phyloP scores from a whole-genome alignment of 2,888 invertebrate species.

The Argyresthia goedartella region DNA sequence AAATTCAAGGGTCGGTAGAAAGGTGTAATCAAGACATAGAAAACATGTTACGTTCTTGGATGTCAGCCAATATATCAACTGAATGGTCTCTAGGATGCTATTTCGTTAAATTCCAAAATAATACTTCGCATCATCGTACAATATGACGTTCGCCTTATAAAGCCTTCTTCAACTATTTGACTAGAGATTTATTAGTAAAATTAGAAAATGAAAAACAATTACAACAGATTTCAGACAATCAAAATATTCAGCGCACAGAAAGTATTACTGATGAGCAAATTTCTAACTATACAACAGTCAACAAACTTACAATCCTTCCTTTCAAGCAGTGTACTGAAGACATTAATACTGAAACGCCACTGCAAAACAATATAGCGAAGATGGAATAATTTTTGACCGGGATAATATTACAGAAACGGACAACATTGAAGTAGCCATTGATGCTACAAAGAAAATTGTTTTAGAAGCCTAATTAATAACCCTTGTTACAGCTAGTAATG shows the following conservation, averaged over 20 bases:
- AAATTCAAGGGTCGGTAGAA: conserved; percentile 5
- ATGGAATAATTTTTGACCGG: conserved; percentile 3
- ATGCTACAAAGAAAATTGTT: conserved; percentile 9
- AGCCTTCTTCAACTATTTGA: conserved; percentile 12
- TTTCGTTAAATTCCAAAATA: conserved; percentile 20
- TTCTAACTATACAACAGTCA: conserved; percentile 10
- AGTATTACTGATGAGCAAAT: conserved; percentile 9
- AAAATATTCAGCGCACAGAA: conserved; percentile 9
- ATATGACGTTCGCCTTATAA: conserved; percentile 18
- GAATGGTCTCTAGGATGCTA: conserved; percentile 22
- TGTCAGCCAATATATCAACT: conserved; percentile 20
- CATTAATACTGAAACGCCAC: conserved; percentile 6
- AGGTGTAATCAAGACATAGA: background rate
- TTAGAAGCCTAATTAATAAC: conserved; percentile 9
- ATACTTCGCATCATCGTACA: conserved; percentile 15
- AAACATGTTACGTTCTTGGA: conserved; percentile 16
- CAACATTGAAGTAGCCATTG: conserved; percentile 3
- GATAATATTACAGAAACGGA: conserved; percentile 5
- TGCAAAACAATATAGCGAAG: conserved; percentile 8
- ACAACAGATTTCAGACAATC: conserved; percentile 7
- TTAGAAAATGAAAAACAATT: conserved; percentile 10
- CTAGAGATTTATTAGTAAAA: conserved; percentile 8
- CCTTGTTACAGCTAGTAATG: conserved; percentile 9
- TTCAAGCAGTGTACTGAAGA: conserved; percentile 8
- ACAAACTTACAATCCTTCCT: conserved; percentile 9